A percentile compares a stretch with the other conserved stretches of the same genome.
Evolutionary conservation across 2,797 vertebrate genomes (phyloP).

Genomic region (Pangasius macronema): DNA sequence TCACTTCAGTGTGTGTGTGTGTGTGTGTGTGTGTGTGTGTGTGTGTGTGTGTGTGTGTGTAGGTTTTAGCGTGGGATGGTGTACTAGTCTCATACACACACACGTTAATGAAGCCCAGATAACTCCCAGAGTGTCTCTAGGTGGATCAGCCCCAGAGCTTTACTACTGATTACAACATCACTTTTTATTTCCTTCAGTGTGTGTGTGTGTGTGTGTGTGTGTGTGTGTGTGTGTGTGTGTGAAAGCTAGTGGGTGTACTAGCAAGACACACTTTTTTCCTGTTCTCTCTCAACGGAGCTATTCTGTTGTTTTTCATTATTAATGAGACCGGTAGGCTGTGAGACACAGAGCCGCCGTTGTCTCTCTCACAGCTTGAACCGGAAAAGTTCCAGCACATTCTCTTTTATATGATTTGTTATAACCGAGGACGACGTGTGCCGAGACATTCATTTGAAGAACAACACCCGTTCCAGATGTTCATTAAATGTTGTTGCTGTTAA

Average conservation of each 20-base stretch:
- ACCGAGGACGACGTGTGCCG: neutral
- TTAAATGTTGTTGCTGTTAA: no score
- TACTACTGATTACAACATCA: slow-evolving; percentile 4
- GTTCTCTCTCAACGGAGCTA: neutral
- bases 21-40: neutral
- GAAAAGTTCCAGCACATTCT: neutral
- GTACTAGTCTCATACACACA: neutral
- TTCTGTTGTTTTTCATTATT: slow-evolving; percentile 3
- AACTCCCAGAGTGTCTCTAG: neutral
- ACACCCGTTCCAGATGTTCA: neutral
- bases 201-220: slow-evolving; percentile 3
- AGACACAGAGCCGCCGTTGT: neutral
- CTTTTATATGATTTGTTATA: slow-evolving; percentile 7
- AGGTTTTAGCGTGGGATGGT: neutral
- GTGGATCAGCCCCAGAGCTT: slow-evolving; percentile 5
- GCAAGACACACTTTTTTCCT: neutral
- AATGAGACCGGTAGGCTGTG: neutral
- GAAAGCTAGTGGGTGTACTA: neutral
- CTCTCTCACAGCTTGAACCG: neutral
- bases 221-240: neutral
- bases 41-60: neutral
- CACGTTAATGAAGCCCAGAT: neutral
- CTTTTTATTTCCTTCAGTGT: neutral
- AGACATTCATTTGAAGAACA: neutral
- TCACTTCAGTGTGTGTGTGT: neutral